These are phyloP conservation scores for Bacillus rossius DNA, from an alignment of 1,140 invertebrate species.

Conservation along the genomic window DNA sequence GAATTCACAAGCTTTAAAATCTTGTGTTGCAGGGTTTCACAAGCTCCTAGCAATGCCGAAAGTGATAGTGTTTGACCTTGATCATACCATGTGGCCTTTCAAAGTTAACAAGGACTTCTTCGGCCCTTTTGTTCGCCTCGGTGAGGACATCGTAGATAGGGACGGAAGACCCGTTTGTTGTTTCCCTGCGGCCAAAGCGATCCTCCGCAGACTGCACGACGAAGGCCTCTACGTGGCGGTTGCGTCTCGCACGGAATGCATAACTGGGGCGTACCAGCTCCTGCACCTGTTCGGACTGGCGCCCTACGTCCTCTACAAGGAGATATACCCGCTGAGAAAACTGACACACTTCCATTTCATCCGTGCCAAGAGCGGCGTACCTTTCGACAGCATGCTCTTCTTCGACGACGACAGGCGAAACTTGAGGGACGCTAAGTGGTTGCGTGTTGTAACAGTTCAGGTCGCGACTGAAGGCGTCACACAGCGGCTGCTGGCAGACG, in stretches of 20 bases:
- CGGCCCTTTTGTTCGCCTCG: conserved; percentile 3
- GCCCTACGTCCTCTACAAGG: conserved; percentile 17
- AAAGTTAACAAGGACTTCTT: conserved; percentile 11
- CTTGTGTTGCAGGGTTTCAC: too few species aligned
- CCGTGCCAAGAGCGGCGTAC: conserved; percentile 32
- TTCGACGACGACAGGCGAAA: conserved; percentile 42
- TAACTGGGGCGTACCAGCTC: conserved; percentile 23
- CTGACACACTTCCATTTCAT: conserved; percentile 18
- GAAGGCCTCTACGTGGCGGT: conserved; percentile 15
- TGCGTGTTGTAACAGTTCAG: conserved; percentile 32
- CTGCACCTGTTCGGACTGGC: conserved; percentile 20
- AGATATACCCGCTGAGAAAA: conserved; percentile 24
- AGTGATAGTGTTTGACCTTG: conserved; percentile 14
- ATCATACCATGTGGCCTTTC: conserved; percentile 20
- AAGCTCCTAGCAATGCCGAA: not conserved
- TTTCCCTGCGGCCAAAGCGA: conserved; percentile 6
- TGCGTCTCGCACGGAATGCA: conserved; percentile 26
- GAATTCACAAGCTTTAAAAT: too few species aligned
- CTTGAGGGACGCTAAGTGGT: conserved; percentile 28
- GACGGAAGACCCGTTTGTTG: not conserved
- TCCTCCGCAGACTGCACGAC: conserved; percentile 7
- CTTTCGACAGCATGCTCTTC: conserved; percentile 45
- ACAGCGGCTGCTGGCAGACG: conserved; percentile 23
- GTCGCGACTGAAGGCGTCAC: conserved; percentile 27
- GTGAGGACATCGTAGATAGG: conserved; percentile 1